Evolutionary conservation across 2,888 invertebrate genomes (phyloP), one percentile per base, ranked within the genome.

Genomic region (Epirrhoe tristata): DNA sequence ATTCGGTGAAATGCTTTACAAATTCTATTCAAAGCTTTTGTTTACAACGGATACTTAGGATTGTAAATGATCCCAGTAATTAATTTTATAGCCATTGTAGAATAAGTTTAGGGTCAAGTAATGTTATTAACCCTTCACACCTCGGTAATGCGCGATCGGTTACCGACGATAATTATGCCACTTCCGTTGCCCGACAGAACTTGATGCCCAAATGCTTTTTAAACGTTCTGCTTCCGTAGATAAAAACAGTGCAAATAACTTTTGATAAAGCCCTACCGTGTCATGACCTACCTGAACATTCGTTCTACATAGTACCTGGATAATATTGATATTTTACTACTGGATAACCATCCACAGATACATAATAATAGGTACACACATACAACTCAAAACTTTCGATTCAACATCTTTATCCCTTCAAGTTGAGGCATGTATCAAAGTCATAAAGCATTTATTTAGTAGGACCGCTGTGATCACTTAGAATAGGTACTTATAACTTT

Each of bases 51-150:
- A 14, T 67, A 59, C 67, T 72, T 72, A 59, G 70, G 60, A 60
- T 64, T 71, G 74, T 71, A 73, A 74, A 70, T 67, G 67, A 74
- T 62, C 70, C 73, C 73, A 8, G 55, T 61, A 71, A 73, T 73
- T 72, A 70, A 60, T 69, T 51, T 62, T 54, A 54, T 51, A 58
- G 24, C 58, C 66, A 64, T 74, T 64, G 71, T 72, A 73, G 79
- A 82, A 84, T 81, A 83, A 85, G 82, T 82, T 81, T 79, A 83
- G 84, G 92, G 91, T 91, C 90, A 91, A 91, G 86, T 82, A 84
- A 86, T 90, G 91, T 88, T 91, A 88, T 91, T 92, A 91, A 91
- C 89, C 91, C 90, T 87, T 91, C 87, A 90, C 92, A 90, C 92
- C 88, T 90, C 82, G 73, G 86, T 86, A 87, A 86, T 86, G 83